Evolutionary conservation across 92 coral and sea anemone genomes (phyloP), one percentile per base, ranked within the genome.

Genomic region (Porites lobata): DNA sequence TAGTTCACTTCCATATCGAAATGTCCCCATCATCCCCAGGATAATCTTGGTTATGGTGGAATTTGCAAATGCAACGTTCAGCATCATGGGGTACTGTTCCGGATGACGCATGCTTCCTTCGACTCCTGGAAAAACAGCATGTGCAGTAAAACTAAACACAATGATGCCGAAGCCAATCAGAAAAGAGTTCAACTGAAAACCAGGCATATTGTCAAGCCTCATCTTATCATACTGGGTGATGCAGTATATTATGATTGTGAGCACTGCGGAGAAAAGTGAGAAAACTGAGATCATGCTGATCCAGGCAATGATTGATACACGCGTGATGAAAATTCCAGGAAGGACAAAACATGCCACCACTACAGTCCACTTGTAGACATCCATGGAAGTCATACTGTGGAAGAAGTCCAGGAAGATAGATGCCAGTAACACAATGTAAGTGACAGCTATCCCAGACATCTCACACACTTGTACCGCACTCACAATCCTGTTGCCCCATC

Each of bases 101-200:
- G 89, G 89, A 32, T 85, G 57, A 6, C 61, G 66, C 89, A 85
- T 85, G 70, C 89, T 85, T 32, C 76, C 89, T 51, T 85, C 89
- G 17, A 85, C 89, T 18, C 89, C 89, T 22, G 89, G 89, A 47
- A 85, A 85, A 58, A 85, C 89, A n/a, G 89, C 84, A 22, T 85
- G 89, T 6, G 89, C 89, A 10, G 89, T 85, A 76, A 76, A 85
- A 77, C 89, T 85, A 24, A 85, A 85, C 17, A 85, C 84, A 8
- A 85, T 77, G 53, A 85, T 77, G 59, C 84, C 89, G 2, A 85
- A 85, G 59, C 89, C 89, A 63, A 85, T 18, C 20, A 85, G 69
- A 8, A 77, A 76, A 8, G 89, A 77, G 70, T 77, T 77, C 57
- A 85, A 22, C 1, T 85, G 89, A 70, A 85, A 85, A 32, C 58